phyloP scores from a whole-genome alignment of 2,113 vertebrate species.

The Phalacrocorax brasilianus region DNA sequence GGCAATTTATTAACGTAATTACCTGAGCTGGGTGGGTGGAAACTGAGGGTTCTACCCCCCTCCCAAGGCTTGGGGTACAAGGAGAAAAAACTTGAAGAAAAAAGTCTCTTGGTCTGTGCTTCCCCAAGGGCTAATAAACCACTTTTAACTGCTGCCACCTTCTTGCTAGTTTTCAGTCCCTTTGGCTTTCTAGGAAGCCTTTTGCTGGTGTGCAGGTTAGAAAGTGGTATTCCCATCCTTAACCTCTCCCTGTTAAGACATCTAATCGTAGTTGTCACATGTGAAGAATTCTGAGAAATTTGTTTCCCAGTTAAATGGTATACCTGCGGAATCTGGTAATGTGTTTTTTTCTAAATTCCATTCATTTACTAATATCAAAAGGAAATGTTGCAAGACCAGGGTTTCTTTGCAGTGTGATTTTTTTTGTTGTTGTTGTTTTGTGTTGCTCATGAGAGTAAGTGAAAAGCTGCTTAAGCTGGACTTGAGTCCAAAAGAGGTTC shows the following conservation, averaged over 20 bases:
- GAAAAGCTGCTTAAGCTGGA: neutral
- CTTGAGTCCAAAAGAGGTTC: neutral
- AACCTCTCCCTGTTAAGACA: neutral
- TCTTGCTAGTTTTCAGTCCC: neutral
- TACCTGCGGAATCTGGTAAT: neutral
- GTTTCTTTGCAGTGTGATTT: neutral
- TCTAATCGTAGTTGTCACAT: neutral
- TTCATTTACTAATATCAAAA: neutral
- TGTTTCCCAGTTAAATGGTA: neutral
- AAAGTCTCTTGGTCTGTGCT: neutral
- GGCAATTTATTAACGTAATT: neutral
- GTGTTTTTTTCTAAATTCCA: neutral
- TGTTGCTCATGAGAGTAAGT: neutral
- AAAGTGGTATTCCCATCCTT: neutral
- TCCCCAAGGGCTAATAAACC: neutral
- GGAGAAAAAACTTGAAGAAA: neutral
- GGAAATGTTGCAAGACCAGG: neutral
- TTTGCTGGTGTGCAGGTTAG: neutral
- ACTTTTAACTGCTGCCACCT: neutral
- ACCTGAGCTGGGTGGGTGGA: neutral
- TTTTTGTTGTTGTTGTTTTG: neutral
- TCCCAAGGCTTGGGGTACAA: neutral
- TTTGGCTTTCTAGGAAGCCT: neutral
- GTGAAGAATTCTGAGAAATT: neutral
- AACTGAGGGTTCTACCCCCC: neutral